phyloP scores from a whole-genome alignment of 2,797 vertebrate genomes.

The Crenuchus spilurus region DNA sequence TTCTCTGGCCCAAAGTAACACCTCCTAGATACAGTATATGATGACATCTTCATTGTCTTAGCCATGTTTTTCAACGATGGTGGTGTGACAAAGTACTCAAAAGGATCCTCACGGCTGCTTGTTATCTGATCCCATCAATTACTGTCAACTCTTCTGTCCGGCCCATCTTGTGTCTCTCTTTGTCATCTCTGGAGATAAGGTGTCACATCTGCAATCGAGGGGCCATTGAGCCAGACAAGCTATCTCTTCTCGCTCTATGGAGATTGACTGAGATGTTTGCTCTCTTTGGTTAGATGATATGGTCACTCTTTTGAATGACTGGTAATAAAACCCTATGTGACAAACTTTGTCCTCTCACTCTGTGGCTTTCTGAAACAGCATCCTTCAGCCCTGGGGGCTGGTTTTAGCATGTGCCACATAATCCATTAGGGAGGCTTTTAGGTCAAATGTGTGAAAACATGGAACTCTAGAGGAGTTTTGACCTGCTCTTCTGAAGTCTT shows the following conservation, averaged over 20 bases:
- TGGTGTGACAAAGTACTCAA: conserved; percentile 37
- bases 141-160: conserved; percentile 41
- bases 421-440: conserved; percentile 17
- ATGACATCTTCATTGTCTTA: conserved; percentile 37
- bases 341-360: conserved; percentile 15
- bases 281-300: conserved; percentile 44
- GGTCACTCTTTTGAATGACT: conserved; percentile 40
- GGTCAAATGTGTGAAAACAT: conserved; percentile 1
- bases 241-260: conserved; percentile 51
- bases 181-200: conserved; percentile 61
- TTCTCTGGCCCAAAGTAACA: not conserved
- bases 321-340: conserved; percentile 33
- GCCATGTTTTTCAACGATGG: conserved; percentile 21
- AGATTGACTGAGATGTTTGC: conserved; percentile 45
- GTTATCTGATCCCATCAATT: conserved; percentile 72
- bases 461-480: not conserved
- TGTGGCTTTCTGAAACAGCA: conserved; percentile 24
- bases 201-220: conserved; percentile 60
- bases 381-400: conserved; percentile 11
- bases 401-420: conserved; percentile 15
- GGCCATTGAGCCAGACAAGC: conserved; percentile 57
- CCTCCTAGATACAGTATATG: conserved; percentile 25
- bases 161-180: conserved; percentile 42
- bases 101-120: conserved; percentile 51
- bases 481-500: not conserved